Percentiles rank a stretch among this genome's conserved stretches.
These are phyloP conservation scores for Sycobia sp. DNA, from an alignment of 1,140 invertebrate genomes.

Conservation along the genomic window DNA sequence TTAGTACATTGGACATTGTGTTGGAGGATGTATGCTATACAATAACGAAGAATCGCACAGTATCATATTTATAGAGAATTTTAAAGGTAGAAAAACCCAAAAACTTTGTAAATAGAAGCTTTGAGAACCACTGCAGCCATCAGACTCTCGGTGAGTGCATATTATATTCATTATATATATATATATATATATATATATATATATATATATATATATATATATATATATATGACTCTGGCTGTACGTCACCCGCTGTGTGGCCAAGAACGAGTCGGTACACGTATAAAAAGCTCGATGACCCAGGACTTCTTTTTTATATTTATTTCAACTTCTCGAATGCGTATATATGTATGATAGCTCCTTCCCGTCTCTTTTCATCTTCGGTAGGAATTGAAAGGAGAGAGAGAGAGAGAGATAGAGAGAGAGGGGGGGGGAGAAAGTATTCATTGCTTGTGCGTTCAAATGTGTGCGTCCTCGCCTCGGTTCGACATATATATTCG, in stretches of 20 bases:
- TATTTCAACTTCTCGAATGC: neutral
- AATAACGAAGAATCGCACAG: too few species aligned
- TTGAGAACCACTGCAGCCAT: constrained; percentile 11
- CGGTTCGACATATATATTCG: too few species aligned
- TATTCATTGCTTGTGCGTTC: constrained; percentile 7
- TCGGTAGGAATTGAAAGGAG: too few species aligned
- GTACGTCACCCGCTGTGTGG: constrained; percentile 15
- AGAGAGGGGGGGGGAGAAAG: neutral
- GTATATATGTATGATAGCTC: neutral
- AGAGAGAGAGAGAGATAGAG: too few species aligned
- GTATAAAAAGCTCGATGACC: constrained; percentile 33
- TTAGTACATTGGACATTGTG: too few species aligned
- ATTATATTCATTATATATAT: too few species aligned
- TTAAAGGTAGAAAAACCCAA: too few species aligned
- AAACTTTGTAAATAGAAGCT: too few species aligned
- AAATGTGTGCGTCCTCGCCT: constrained; percentile 1
- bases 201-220: too few species aligned
- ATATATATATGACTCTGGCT: neutral
- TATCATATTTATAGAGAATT: too few species aligned
- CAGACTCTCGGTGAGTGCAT: neutral
- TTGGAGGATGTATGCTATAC: too few species aligned
- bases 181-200: too few species aligned
- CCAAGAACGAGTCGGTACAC: constrained; percentile 9
- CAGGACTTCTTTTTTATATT: constrained; percentile 27
- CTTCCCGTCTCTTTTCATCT: neutral